Evolutionary conservation across 2,888 invertebrate genomes (phyloP).

Genomic region (Acleris literana): DNA sequence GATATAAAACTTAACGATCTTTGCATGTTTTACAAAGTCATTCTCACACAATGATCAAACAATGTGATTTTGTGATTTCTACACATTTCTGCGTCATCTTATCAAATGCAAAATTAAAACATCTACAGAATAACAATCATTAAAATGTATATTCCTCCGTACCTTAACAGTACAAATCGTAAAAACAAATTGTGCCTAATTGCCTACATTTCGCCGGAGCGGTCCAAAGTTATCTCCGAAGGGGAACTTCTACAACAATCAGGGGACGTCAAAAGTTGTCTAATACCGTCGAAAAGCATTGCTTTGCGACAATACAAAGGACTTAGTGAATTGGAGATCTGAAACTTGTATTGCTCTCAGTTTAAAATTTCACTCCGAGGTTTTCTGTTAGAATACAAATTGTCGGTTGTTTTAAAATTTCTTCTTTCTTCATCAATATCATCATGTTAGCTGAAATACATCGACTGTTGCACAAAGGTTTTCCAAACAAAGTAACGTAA

Average conservation of each 20-base stretch:
- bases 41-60: no score
- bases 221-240: conserved; percentile 42
- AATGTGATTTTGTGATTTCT: no score
- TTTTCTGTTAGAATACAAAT: conserved; percentile 15
- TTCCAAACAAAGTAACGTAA: no score
- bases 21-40: no score
- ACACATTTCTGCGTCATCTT: background rate
- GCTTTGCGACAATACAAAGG: conserved; percentile 59
- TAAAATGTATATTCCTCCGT: conserved; percentile 12
- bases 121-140: conserved; percentile 6
- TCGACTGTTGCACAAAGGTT: background rate
- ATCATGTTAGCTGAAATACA: no score
- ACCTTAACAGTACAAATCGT: conserved; percentile 29
- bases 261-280: conserved; percentile 63
- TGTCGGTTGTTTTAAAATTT: conserved; percentile 8
- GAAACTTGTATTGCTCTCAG: conserved; percentile 58
- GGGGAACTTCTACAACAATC: conserved; percentile 52
- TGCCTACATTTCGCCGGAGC: conserved; percentile 41
- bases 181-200: conserved; percentile 41
- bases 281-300: conserved; percentile 59
- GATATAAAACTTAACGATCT: no score
- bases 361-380: conserved; percentile 54
- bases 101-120: conserved; percentile 1
- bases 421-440: no score
- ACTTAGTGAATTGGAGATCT: conserved; percentile 44